Percentiles rank a stretch among this genome's conserved stretches.
phyloP scores from a whole-genome alignment of 1,140 invertebrate species.

The Zaprionus africanus region DNA sequence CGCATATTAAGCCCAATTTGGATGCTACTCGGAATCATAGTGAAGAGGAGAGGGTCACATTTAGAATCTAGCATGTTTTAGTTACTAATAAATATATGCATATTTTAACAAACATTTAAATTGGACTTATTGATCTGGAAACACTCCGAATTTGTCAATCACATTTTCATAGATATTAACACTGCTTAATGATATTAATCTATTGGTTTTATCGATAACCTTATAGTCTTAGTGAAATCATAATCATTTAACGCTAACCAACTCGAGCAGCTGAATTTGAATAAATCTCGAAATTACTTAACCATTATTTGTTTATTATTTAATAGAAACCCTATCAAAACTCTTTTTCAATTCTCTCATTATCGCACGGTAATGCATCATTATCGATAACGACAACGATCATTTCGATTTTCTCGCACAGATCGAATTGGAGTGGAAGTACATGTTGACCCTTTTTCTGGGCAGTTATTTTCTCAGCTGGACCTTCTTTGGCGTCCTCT shows the following conservation, averaged over 20 bases:
- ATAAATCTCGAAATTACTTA: too few relatives aligned
- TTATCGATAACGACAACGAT: conserved; percentile 18
- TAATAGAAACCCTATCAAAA: too few relatives aligned
- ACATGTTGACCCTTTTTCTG: conserved; percentile 86
- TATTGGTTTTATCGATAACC: too few relatives aligned
- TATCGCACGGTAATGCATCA: conserved; percentile 5
- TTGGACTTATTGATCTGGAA: conserved; percentile 8
- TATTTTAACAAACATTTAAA: conserved; percentile 41
- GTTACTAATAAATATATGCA: conserved; percentile 42
- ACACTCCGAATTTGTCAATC: too few relatives aligned
- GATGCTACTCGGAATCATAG: not conserved
- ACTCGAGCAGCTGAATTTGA: too few relatives aligned
- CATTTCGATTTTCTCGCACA: conserved; percentile 45
- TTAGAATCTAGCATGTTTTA: conserved; percentile 58
- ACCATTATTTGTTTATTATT: too few relatives aligned
- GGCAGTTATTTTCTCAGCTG: conserved; percentile 85
- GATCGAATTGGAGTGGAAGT: conserved; percentile 87
- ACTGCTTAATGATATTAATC: too few relatives aligned
- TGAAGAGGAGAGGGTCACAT: conserved; percentile 59
- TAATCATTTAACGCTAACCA: too few relatives aligned
- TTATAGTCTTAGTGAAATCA: too few relatives aligned
- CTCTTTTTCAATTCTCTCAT: conserved; percentile 1
- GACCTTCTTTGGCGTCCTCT: conserved; percentile 86
- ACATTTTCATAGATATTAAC: too few relatives aligned
- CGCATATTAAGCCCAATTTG: conserved; percentile 31